Evolutionary conservation across 2,888 invertebrate species (phyloP).

Genomic region (Entomobrya multifasciata): DNA sequence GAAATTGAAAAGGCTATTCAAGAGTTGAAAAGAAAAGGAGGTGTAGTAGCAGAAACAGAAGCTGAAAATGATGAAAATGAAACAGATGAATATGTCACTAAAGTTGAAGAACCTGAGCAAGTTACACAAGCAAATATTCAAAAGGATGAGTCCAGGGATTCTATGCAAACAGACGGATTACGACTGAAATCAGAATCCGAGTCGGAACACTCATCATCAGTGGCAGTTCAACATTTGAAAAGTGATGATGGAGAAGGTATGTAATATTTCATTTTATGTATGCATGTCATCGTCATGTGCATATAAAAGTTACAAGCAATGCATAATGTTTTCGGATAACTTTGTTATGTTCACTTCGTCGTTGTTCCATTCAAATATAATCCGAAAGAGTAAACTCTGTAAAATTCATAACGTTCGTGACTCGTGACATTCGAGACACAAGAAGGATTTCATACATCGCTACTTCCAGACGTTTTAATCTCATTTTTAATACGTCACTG

Average conservation of each 20-base stretch:
- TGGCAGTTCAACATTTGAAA: slow-evolving; percentile 22
- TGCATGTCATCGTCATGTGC: not conserved
- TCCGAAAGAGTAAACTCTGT: too few relatives aligned
- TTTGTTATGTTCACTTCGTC: not conserved
- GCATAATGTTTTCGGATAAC: not conserved
- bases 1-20: slow-evolving; percentile 72
- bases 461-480: too few relatives aligned
- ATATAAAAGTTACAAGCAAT: not conserved
- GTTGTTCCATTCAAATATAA: too few relatives aligned
- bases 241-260: slow-evolving; percentile 65
- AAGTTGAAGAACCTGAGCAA: not conserved
- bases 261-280: not conserved
- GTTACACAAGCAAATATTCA: not conserved
- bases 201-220: slow-evolving; percentile 41
- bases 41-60: not conserved
- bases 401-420: too few relatives aligned
- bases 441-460: too few relatives aligned
- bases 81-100: not conserved
- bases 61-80: not conserved
- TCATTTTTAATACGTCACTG: not conserved
- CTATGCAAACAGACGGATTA: not conserved
- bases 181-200: slow-evolving; percentile 43
- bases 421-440: too few relatives aligned
- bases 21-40: slow-evolving; percentile 54
- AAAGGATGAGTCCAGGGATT: slow-evolving; percentile 7